Conservation (phyloP, 2,113 vertebrate species). For the Ophiodon elongatus region DNA sequence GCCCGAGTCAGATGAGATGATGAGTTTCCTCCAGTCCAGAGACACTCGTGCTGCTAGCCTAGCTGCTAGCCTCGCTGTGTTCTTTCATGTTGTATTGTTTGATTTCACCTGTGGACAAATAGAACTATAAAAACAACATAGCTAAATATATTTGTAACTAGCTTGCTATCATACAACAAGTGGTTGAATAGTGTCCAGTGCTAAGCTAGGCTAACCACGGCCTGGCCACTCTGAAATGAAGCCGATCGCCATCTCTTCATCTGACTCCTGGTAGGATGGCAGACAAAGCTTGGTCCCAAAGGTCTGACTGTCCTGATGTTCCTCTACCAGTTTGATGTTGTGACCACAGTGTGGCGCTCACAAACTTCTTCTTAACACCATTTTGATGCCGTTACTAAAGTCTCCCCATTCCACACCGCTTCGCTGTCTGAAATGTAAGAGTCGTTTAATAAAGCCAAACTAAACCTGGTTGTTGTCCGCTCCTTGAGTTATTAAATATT, state of each 20-base stretch:
- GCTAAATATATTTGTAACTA: background rate
- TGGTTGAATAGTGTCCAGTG: background rate
- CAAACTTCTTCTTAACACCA: background rate
- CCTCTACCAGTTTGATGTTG: constrained; percentile 15
- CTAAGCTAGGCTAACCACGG: background rate
- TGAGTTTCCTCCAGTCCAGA: background rate
- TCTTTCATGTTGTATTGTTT: background rate
- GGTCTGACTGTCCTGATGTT: background rate
- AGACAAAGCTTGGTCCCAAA: constrained; percentile 2
- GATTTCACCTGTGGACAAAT: background rate
- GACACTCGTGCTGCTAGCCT: background rate
- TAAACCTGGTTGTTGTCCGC: background rate
- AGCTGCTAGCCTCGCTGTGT: background rate
- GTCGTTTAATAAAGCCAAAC: background rate
- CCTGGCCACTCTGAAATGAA: background rate
- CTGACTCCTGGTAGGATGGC: background rate
- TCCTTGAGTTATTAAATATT: background rate
- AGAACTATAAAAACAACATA: background rate
- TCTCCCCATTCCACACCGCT: constrained; percentile 28
- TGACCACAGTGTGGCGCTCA: constrained; percentile 9
- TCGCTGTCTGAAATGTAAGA: background rate
- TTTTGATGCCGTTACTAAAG: background rate
- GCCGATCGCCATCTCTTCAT: background rate
- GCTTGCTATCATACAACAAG: background rate
- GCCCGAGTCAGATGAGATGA: background rate